Conservation (phyloP, 2,888 invertebrate species). For the Mesorhabditis belari region DNA sequence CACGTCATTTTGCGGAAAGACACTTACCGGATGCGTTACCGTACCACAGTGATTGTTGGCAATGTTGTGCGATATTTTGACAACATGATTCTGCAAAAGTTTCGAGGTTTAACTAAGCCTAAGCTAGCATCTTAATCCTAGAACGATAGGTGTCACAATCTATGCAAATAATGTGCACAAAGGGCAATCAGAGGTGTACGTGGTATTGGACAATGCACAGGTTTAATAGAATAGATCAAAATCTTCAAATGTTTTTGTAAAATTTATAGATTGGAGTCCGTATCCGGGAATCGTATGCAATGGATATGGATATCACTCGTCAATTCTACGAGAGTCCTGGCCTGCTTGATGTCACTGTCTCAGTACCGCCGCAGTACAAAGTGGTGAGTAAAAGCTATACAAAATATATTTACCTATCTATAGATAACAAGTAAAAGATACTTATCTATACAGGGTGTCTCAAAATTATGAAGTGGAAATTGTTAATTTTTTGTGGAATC, state of each 20-base stretch:
- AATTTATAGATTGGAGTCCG: constrained; percentile 9
- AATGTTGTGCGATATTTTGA: constrained; percentile 47
- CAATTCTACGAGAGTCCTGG: constrained; percentile 37
- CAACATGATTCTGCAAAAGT: constrained; percentile 43
- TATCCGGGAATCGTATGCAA: constrained; percentile 38
- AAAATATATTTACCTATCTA: neutral
- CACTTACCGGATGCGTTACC: constrained; percentile 43
- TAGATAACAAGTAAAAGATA: too few species aligned
- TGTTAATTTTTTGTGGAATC: too few species aligned
- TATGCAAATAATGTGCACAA: constrained; percentile 46
- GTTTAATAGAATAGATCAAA: constrained; percentile 25
- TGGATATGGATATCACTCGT: constrained; percentile 33
- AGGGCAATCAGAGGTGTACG: constrained; percentile 46
- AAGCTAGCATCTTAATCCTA: neutral
- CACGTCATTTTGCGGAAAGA: constrained; percentile 37
- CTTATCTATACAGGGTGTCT: too few species aligned
- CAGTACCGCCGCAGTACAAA: constrained; percentile 37
- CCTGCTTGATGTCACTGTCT: constrained; percentile 37
- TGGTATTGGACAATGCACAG: constrained; percentile 43
- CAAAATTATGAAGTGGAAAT: neutral
- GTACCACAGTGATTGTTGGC: constrained; percentile 45
- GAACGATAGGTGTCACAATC: constrained; percentile 32
- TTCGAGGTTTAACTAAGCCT: constrained; percentile 20
- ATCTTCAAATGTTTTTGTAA: neutral
- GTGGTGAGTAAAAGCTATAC: constrained; percentile 14